Conservation (phyloP, 2,888 invertebrate genomes). For the Dicyrtoma fusca region DNA sequence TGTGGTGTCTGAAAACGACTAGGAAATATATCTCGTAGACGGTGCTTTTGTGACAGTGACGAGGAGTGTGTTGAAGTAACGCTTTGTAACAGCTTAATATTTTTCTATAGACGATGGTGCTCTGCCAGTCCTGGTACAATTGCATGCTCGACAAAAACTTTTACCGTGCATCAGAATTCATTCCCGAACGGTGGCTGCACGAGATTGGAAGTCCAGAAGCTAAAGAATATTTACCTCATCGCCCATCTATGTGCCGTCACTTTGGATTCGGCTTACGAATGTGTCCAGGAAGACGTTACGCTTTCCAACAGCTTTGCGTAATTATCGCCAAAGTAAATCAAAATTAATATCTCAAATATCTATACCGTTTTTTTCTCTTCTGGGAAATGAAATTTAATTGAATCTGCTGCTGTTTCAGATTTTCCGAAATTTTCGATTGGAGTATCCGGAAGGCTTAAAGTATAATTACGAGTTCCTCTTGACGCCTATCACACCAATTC, state of each 20-base stretch:
- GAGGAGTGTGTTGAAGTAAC: background rate
- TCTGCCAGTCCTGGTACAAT: constrained; percentile 82
- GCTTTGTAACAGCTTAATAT: background rate
- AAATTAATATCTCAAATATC: too few species aligned
- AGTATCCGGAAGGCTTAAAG: constrained; percentile 70
- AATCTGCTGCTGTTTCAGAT: too few species aligned
- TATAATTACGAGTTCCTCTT: constrained; percentile 80
- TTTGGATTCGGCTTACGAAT: constrained; percentile 80
- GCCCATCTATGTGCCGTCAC: constrained; percentile 70
- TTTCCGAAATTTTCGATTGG: constrained; percentile 72
- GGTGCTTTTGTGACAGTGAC: background rate
- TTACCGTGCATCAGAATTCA: constrained; percentile 69
- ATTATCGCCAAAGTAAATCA: constrained; percentile 71
- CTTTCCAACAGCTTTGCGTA: constrained; percentile 75
- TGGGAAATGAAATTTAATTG: too few species aligned
- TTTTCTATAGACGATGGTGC: constrained; percentile 69
- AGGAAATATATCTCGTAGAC: background rate
- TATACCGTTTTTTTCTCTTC: too few species aligned
- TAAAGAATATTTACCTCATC: constrained; percentile 63
- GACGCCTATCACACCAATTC: constrained; percentile 75
- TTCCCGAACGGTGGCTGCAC: constrained; percentile 77
- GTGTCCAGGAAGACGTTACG: constrained; percentile 84
- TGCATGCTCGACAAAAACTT: constrained; percentile 77
- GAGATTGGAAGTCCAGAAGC: constrained; percentile 59
- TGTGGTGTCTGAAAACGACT: background rate